phyloP scores from a whole-genome alignment of 2,888 invertebrate genomes.

The Lasius platythorax region DNA sequence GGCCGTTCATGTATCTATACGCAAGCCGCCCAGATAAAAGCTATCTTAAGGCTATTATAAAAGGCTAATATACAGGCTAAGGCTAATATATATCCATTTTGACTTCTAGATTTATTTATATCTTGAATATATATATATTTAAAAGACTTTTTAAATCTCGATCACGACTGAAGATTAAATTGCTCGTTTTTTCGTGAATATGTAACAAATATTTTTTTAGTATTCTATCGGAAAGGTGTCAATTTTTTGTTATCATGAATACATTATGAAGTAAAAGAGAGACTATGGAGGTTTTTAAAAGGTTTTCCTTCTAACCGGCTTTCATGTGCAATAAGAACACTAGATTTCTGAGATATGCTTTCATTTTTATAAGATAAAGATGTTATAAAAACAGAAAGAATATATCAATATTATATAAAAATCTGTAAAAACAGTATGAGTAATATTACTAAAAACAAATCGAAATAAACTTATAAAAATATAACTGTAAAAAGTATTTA shows the following conservation, averaged over 20 bases:
- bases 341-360: constrained; percentile 9
- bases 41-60: too few relatives aligned
- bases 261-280: constrained; percentile 23
- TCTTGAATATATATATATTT: too few relatives aligned
- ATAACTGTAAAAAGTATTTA: too few relatives aligned
- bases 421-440: background rate
- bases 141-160: too few relatives aligned
- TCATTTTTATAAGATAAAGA: background rate
- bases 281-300: constrained; percentile 33
- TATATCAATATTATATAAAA: constrained; percentile 4
- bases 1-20: too few relatives aligned
- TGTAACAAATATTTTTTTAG: background rate
- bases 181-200: background rate
- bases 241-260: constrained; percentile 47
- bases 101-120: too few relatives aligned
- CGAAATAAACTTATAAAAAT: background rate
- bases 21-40: too few relatives aligned
- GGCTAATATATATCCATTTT: too few relatives aligned
- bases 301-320: constrained; percentile 51
- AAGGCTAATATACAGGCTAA: too few relatives aligned
- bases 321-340: constrained; percentile 41
- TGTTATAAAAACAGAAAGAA: background rate
- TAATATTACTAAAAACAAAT: background rate
- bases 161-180: too few relatives aligned
- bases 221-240: background rate